Evolutionary conservation across 2,888 invertebrate species (phyloP).

Genomic region (Scrobipalpa atriplicella): DNA sequence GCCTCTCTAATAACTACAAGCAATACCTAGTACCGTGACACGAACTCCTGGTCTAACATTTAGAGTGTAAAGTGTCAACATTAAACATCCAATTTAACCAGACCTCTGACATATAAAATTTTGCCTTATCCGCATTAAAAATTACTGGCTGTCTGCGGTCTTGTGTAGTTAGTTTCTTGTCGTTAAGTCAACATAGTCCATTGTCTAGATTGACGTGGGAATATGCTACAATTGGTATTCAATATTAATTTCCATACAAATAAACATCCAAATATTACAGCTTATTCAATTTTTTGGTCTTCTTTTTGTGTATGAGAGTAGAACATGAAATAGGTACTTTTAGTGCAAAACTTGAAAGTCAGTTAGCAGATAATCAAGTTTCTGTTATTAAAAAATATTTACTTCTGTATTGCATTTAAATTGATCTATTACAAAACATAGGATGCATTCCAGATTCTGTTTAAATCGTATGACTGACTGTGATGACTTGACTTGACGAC

Average conservation of each 20-base stretch:
- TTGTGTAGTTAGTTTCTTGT: background rate
- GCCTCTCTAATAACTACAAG: background rate
- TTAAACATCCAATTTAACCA: background rate
- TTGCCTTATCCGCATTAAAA: background rate
- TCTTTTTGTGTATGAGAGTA: too few relatives aligned
- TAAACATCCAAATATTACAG: too few relatives aligned
- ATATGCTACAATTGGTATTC: constrained; percentile 34
- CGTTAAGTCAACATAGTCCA: constrained; percentile 39
- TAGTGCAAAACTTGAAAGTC: too few relatives aligned
- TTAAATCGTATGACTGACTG: too few relatives aligned
- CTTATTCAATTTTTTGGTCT: too few relatives aligned
- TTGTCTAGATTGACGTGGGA: constrained; percentile 57
- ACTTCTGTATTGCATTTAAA: too few relatives aligned
- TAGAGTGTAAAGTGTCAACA: constrained; percentile 37
- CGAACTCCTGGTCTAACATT: constrained; percentile 44
- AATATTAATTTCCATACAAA: background rate
- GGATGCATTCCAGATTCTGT: too few relatives aligned
- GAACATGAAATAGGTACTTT: too few relatives aligned
- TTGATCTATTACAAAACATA: too few relatives aligned
- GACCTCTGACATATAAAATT: constrained; percentile 2
- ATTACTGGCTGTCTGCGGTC: background rate
- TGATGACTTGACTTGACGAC: too few relatives aligned
- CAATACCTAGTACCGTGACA: constrained; percentile 51
- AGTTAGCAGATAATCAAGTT: too few relatives aligned
- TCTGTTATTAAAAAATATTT: too few relatives aligned